Conservation (phyloP, 2,888 invertebrate species). For the Cheilosia variabilis region DNA sequence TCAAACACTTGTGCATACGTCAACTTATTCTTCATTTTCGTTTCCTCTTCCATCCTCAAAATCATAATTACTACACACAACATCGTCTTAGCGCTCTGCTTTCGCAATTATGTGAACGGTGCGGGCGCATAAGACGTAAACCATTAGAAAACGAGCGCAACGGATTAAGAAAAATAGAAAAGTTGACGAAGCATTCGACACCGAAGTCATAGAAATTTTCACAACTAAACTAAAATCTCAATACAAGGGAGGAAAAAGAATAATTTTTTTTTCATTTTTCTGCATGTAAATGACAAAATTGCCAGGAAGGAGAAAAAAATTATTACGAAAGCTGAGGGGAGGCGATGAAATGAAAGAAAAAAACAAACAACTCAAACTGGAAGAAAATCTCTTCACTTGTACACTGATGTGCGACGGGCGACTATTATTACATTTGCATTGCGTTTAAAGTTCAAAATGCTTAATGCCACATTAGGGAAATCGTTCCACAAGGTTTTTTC, state of each 20-base stretch:
- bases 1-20: constrained; percentile 55
- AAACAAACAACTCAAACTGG: not conserved
- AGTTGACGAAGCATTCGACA: constrained; percentile 68
- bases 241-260: not conserved
- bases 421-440: constrained; percentile 60
- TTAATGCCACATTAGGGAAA: constrained; percentile 62
- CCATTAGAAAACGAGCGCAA: constrained; percentile 28
- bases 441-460: constrained; percentile 65
- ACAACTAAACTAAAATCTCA: constrained; percentile 27
- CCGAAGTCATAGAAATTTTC: constrained; percentile 69
- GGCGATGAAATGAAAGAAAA: not conserved
- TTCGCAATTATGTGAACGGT: constrained; percentile 46
- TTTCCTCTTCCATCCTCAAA: constrained; percentile 19
- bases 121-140: constrained; percentile 12
- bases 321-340: constrained; percentile 38
- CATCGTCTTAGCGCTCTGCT: constrained; percentile 30
- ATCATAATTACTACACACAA: constrained; percentile 41
- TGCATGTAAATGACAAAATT: constrained; percentile 46
- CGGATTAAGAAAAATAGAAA: constrained; percentile 35
- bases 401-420: not conserved
- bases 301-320: constrained; percentile 47
- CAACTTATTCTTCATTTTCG: not conserved
- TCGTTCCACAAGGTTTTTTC: constrained; percentile 45
- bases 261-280: constrained; percentile 24
- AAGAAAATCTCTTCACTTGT: constrained; percentile 43